These are phyloP conservation scores for Sturnira hondurensis DNA, from an alignment of 2,113 vertebrate genomes.

Conservation along the genomic window DNA sequence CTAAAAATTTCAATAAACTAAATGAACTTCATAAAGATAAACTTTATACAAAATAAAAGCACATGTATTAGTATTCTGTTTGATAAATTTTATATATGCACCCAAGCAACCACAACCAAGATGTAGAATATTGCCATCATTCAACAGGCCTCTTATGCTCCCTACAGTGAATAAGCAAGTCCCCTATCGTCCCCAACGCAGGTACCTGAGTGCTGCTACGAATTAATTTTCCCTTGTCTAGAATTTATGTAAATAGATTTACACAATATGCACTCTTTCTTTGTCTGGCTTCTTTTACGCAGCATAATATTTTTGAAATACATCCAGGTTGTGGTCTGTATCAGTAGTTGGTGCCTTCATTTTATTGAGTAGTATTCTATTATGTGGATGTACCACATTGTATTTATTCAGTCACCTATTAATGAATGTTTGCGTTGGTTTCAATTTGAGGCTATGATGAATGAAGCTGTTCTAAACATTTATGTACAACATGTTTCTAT, in stretches of 20 bases:
- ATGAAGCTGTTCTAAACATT: not conserved
- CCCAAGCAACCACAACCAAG: not conserved
- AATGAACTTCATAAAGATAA: not conserved
- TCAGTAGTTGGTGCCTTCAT: not conserved
- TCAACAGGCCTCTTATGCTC: not conserved
- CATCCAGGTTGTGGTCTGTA: not conserved
- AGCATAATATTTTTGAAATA: not conserved
- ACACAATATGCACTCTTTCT: not conserved
- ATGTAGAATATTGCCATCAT: not conserved
- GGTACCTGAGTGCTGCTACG: not conserved
- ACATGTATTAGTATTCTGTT: not conserved
- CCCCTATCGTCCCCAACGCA: not conserved
- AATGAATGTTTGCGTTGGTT: not conserved
- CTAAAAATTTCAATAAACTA: not conserved
- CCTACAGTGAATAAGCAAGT: not conserved
- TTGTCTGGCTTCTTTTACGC: not conserved
- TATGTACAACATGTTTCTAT: not conserved
- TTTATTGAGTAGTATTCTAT: not conserved
- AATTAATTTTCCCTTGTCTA: constrained; percentile 1
- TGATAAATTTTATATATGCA: not conserved
- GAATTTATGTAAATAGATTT: not conserved
- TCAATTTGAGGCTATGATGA: not conserved
- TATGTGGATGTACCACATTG: not conserved
- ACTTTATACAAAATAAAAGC: constrained; percentile 23
- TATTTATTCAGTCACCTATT: not conserved